phyloP scores from a whole-genome alignment of 2,888 invertebrate genomes.

The Eulithis prunata region DNA sequence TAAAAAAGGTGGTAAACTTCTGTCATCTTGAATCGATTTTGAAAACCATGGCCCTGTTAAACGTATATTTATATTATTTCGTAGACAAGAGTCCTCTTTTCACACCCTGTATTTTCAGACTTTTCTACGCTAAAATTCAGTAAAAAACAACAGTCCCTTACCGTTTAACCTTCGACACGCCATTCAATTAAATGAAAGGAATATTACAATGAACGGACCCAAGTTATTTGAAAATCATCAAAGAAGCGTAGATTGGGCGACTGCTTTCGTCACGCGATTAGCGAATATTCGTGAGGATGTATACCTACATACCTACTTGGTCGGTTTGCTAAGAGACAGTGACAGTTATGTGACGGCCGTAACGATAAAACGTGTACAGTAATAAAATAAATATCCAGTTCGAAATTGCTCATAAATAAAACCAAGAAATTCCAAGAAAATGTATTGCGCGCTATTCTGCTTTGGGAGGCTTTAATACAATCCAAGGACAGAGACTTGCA shows the following conservation, averaged over 20 bases:
- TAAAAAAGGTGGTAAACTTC: too few species aligned
- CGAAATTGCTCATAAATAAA: too few species aligned
- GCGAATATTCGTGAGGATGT: neutral
- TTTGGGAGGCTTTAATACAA: too few species aligned
- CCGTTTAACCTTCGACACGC: slow-evolving; percentile 6
- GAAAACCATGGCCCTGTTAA: too few species aligned
- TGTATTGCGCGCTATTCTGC: too few species aligned
- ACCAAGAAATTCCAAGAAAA: too few species aligned
- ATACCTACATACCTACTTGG: neutral
- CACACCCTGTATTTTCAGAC: neutral
- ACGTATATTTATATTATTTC: neutral
- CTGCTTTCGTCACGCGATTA: slow-evolving; percentile 5
- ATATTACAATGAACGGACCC: slow-evolving; percentile 8
- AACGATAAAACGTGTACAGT: too few species aligned
- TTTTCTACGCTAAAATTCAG: neutral
- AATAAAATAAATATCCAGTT: too few species aligned
- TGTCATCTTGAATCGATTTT: too few species aligned
- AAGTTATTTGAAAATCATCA: slow-evolving; percentile 10
- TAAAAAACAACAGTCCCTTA: slow-evolving; percentile 12
- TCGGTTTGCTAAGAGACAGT: too few species aligned
- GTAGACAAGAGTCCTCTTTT: neutral
- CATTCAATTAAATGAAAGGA: slow-evolving; percentile 14
- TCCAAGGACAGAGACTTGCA: too few species aligned
- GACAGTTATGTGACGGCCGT: too few species aligned
- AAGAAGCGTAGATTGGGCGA: neutral